These are phyloP conservation scores for Baronia brevicornis DNA, from an alignment of 2,888 invertebrate genomes.

Conservation along the genomic window DNA sequence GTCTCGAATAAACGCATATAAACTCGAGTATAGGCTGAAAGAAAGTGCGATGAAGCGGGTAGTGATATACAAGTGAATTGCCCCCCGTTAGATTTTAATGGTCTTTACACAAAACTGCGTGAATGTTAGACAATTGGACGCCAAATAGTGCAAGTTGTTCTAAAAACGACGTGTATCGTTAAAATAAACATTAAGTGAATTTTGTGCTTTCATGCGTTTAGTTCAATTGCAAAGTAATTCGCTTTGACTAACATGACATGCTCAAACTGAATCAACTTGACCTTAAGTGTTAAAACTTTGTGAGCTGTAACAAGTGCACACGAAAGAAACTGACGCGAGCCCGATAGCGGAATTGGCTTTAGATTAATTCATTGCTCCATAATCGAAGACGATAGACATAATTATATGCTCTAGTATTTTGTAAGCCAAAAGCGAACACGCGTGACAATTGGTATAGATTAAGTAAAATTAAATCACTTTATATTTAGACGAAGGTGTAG, in stretches of 20 bases:
- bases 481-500: slow-evolving; percentile 17
- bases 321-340: slow-evolving; percentile 12
- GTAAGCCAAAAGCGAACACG: slow-evolving; percentile 19
- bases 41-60: no score
- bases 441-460: slow-evolving; percentile 23
- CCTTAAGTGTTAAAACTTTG: no score
- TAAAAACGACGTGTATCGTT: slow-evolving; percentile 11
- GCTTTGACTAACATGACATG: slow-evolving; percentile 3
- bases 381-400: slow-evolving; percentile 21
- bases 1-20: no score
- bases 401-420: slow-evolving; percentile 23
- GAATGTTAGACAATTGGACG: slow-evolving; percentile 6
- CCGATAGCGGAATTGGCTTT: slow-evolving; percentile 18
- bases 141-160: slow-evolving; percentile 3
- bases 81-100: no score
- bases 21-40: no score
- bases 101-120: slow-evolving; percentile 1
- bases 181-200: slow-evolving; percentile 21
- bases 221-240: slow-evolving; percentile 17
- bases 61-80: no score
- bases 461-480: slow-evolving; percentile 26
- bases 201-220: slow-evolving; percentile 22
- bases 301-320: slow-evolving; percentile 18
- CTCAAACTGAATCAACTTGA: no score
- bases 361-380: slow-evolving; percentile 24